Conservation (phyloP, 2,797 vertebrate species). For the Anniella stebbinsi region DNA sequence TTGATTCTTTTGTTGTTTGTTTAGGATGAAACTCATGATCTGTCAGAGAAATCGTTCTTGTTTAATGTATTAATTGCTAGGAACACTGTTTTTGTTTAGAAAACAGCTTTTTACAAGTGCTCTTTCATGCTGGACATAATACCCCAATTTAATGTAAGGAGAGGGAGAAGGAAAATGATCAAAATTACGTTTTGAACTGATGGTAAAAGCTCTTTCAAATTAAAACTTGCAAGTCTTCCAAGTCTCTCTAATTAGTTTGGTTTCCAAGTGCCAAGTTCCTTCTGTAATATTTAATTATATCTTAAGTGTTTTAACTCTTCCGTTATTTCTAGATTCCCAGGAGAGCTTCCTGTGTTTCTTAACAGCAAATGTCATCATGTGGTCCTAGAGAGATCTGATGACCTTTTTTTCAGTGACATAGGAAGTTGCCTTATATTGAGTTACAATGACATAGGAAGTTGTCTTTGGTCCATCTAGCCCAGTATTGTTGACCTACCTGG, state of each 20-base stretch:
- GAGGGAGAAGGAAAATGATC: constrained; percentile 68
- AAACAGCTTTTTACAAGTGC: constrained; percentile 60
- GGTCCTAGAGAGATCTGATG: constrained; percentile 39
- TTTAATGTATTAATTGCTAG: constrained; percentile 59
- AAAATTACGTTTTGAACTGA: constrained; percentile 71
- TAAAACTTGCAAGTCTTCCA: constrained; percentile 63
- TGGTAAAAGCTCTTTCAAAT: constrained; percentile 66
- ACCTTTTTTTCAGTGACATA: constrained; percentile 22
- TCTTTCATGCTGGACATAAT: constrained; percentile 64
- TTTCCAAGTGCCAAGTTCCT: constrained; percentile 55
- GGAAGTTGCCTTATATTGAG: too few relatives aligned
- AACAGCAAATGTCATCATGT: constrained; percentile 27
- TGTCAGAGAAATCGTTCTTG: constrained; percentile 39
- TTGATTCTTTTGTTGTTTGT: background rate
- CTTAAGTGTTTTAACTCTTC: constrained; percentile 48
- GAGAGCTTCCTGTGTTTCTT: constrained; percentile 35
- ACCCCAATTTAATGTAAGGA: constrained; percentile 65
- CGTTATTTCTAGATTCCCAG: constrained; percentile 59
- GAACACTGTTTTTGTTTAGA: constrained; percentile 56
- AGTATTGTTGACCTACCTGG: too few relatives aligned
- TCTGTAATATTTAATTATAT: constrained; percentile 53
- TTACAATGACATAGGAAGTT: too few relatives aligned
- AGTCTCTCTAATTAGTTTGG: constrained; percentile 42
- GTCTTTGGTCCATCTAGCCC: too few relatives aligned
- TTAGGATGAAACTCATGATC: background rate